A percentile compares a stretch with the other conserved stretches of the same genome.
These are phyloP conservation scores for Dromococcyx pavoninus DNA, from an alignment of 2,797 vertebrate genomes.

Conservation along the genomic window DNA sequence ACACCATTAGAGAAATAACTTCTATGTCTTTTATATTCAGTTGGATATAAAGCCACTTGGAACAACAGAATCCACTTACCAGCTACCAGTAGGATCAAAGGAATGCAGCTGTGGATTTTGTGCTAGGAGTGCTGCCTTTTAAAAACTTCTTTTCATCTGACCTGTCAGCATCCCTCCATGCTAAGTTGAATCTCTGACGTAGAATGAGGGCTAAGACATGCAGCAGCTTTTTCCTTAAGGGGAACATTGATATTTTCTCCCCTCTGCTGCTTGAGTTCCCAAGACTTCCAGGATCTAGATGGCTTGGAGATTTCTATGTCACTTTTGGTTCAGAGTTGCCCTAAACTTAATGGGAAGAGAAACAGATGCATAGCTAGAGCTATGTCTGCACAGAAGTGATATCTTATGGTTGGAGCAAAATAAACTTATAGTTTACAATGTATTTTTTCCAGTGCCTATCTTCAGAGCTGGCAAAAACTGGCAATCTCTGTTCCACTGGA, in stretches of 20 bases:
- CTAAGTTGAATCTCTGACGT: neutral
- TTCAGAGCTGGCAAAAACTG: neutral
- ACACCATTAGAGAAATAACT: neutral
- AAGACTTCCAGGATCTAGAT: neutral
- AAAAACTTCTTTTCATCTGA: neutral
- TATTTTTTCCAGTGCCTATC: neutral
- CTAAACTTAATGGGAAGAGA: neutral
- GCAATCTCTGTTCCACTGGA: neutral
- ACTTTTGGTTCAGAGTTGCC: neutral
- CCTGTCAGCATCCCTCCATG: neutral
- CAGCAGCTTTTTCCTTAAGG: neutral
- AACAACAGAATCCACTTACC: neutral
- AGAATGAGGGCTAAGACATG: neutral
- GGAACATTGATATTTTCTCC: neutral
- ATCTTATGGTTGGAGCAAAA: neutral
- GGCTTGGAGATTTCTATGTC: neutral
- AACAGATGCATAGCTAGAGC: neutral
- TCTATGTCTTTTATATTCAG: neutral
- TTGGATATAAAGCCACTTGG: neutral
- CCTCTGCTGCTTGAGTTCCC: neutral
- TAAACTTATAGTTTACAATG: neutral
- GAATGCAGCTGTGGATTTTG: neutral
- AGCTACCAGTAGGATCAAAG: accelerated
- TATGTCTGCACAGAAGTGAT: neutral
- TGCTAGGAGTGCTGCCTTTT: neutral